Conservation (phyloP, 2,113 vertebrate species). For the Copsychus sechellarum region DNA sequence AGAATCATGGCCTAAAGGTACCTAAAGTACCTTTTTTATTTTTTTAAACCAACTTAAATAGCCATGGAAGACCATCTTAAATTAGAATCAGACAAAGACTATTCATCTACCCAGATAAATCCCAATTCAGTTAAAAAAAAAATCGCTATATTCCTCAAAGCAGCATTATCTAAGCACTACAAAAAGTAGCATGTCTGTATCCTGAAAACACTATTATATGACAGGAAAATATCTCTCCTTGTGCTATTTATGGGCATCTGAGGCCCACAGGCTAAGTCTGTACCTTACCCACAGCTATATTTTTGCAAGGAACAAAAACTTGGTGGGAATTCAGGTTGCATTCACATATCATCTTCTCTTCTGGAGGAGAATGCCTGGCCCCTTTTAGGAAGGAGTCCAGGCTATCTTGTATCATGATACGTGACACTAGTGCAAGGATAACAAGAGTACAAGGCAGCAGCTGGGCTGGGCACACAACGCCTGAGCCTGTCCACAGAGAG, state of each 20-base stretch:
- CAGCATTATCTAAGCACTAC: background rate
- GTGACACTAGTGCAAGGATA: background rate
- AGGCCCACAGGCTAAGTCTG: background rate
- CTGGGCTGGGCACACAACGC: slow-evolving; percentile 16
- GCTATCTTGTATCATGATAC: background rate
- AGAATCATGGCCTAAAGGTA: background rate
- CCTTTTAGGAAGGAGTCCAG: slow-evolving; percentile 1
- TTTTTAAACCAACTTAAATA: background rate
- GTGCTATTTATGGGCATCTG: background rate
- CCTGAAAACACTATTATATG: background rate
- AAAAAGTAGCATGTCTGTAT: background rate
- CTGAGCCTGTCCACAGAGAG: background rate
- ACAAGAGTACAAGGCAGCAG: background rate
- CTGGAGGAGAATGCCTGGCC: background rate
- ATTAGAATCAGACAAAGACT: background rate
- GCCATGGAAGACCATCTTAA: background rate
- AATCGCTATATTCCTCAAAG: background rate
- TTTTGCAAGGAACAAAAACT: background rate
- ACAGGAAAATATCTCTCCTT: background rate
- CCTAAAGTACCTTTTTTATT: background rate
- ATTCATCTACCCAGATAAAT: background rate
- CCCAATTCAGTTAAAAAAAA: background rate
- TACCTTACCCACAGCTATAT: background rate
- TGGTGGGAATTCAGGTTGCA: background rate
- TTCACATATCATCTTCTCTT: background rate